A percentile compares a stretch with the other conserved stretches of the same genome.
Conservation (phyloP, 35 echinoderm and acorn worm species). For the Lytechinus variegatus region DNA sequence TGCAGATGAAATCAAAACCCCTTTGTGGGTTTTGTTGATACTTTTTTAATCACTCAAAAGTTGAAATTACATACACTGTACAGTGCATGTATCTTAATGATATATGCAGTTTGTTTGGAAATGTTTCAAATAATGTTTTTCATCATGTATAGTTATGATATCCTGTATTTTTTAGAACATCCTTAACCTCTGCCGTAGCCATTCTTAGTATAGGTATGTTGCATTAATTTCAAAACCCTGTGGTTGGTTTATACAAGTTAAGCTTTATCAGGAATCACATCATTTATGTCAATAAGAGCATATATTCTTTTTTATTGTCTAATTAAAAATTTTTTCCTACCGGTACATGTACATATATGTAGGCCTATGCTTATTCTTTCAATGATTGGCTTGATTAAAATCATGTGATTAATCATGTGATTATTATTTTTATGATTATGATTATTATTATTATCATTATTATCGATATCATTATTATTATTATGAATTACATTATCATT, state of each 20-base stretch:
- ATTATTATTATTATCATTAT: too few relatives aligned
- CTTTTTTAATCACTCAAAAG: neutral
- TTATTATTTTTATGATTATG: too few relatives aligned
- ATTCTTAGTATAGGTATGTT: neutral
- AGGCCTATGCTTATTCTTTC: too few relatives aligned
- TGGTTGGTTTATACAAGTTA: neutral
- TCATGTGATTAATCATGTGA: too few relatives aligned
- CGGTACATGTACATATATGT: too few relatives aligned
- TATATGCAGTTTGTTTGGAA: neutral
- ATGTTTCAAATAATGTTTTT: neutral
- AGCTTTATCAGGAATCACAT: neutral
- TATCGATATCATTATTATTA: too few relatives aligned
- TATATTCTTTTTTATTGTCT: too few relatives aligned
- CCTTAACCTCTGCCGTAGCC: neutral
- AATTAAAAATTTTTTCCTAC: too few relatives aligned
- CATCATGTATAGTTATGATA: neutral
- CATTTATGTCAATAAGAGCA: too few relatives aligned
- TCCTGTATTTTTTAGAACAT: neutral
- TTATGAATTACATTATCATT: too few relatives aligned
- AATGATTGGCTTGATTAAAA: too few relatives aligned
- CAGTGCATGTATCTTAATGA: neutral
- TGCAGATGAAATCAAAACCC: neutral
- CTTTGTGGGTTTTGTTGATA: neutral
- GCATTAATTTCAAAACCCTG: neutral
- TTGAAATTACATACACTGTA: neutral